Percentiles rank a stretch among this genome's conserved stretches.
Evolutionary conservation across 64 coral and sea anemone species (phyloP).

Genomic region (Exaiptasia diaphana): DNA sequence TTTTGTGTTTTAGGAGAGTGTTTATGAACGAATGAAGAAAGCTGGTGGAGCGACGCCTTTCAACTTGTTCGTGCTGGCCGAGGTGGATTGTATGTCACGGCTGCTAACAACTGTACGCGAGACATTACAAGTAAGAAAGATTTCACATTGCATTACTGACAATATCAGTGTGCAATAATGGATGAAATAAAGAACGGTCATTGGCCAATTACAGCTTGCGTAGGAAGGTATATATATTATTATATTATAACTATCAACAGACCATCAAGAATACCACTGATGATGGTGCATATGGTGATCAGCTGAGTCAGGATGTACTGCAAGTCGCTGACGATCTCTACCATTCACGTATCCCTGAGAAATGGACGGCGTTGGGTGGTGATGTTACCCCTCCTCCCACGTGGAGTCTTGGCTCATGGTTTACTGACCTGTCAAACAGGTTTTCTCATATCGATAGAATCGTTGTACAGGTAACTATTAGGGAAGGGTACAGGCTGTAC

Average conservation of each 20-base stretch:
- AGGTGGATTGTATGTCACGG: conserved; percentile 88
- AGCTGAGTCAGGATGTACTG: conserved; percentile 59
- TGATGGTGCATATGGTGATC: conserved; percentile 75
- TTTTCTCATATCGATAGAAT: conserved; percentile 87
- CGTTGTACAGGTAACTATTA: conserved; percentile 62
- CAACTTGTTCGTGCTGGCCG: conserved; percentile 86
- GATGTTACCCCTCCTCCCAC: conserved; percentile 70
- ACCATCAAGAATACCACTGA: conserved; percentile 74
- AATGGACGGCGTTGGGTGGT: conserved; percentile 66
- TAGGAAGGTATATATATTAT: no score
- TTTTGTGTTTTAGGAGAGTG: conserved; percentile 63
- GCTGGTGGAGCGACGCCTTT: conserved; percentile 81
- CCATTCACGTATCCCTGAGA: conserved; percentile 67
- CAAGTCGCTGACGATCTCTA: conserved; percentile 74
- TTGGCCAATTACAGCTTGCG: no score
- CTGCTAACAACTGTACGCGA: conserved; percentile 71
- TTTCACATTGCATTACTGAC: not conserved
- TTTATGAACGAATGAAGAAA: conserved; percentile 91
- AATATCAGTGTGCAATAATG: no score
- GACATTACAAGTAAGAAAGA: conserved; percentile 59
- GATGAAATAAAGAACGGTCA: no score
- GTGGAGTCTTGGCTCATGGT: conserved; percentile 82
- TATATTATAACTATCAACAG: no score
- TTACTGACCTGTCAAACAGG: conserved; percentile 66
- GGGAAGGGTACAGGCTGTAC: not conserved